Base-by-base conservation (phyloP, 2,888 invertebrate species). In the Andrena chrysosceles region DNA sequence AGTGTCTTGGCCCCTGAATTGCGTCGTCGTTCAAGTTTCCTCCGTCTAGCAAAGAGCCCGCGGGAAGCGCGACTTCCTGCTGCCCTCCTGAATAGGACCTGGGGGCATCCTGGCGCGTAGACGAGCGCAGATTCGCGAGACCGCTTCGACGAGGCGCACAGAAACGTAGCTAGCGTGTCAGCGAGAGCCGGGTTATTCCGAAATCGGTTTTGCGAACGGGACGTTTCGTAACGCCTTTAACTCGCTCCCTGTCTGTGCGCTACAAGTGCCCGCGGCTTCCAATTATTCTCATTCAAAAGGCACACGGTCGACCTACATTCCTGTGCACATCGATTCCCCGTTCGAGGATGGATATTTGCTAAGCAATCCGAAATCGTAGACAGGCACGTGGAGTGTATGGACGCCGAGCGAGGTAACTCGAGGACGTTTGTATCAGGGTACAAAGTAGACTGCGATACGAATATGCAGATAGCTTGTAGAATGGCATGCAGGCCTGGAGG, bases 51-150 rank as follows among this genome's bases (percentile, higher is more conserved):
- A 42, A 42, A 10, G 26, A 62, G 33, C 33, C 67, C 54, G 81
- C 64, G 59, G 62, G 56, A 63, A 75, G 56, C 33, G 64, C 10
- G 35, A 70, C 64, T 81, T 83, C 83, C 81, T 68, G 82, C 31
- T 48, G 62, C 4, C 35, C 20, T 33, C 13, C 52, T 52, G 59
- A 59, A 54, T 35, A 31, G 56, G 10, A 66, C 49, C 56, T 23
- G 13, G 13, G 48, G 56, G 16, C 56, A 59, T 79, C 68, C 74
- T 68, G 74, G 42, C 59, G 70, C 62, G 70, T 67, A 56, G 71
- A 48, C 71, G 31, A 10, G 20, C 20, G 20, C 23, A 23, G 54
- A 26, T 8, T 1, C 3, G 23, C 54, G 54, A 7, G 8, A 10
- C 56, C 10, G 10, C 0, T 0, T 2, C 35, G 33, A 0, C 20